Conservation (phyloP, 2,888 invertebrate genomes). For the Zaprionus obscuricornis region DNA sequence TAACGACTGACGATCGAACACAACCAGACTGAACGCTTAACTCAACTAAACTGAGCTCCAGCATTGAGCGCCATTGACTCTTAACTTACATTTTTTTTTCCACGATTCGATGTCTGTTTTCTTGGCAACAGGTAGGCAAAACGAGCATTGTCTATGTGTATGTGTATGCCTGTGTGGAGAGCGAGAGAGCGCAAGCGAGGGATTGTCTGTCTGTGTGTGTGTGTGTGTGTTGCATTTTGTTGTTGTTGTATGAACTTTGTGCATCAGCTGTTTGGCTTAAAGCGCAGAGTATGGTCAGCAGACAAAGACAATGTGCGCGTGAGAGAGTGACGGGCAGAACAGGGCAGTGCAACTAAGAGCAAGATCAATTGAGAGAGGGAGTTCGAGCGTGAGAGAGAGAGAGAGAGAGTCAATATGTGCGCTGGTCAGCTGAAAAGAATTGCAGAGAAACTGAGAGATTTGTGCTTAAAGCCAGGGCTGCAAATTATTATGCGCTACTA, state of each 20-base stretch:
- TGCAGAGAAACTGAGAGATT: not conserved
- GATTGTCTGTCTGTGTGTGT: constrained; percentile 3
- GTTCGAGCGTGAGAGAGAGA: not conserved
- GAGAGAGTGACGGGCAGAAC: not conserved
- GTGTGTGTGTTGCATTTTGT: constrained; percentile 10
- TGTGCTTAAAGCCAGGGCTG: constrained; percentile 28
- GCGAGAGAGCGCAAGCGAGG: constrained; percentile 6
- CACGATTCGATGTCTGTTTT: constrained; percentile 3
- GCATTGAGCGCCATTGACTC: constrained; percentile 63
- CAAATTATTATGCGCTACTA: too few relatives aligned
- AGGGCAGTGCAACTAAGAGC: too few relatives aligned
- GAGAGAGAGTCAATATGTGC: not conserved
- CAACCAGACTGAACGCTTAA: constrained; percentile 74
- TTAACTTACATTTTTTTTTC: constrained; percentile 68
- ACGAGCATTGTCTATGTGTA: constrained; percentile 4
- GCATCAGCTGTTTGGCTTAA: constrained; percentile 47
- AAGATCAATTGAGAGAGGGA: not conserved
- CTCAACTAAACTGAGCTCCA: constrained; percentile 79
- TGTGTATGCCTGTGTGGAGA: constrained; percentile 11
- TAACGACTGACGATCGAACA: constrained; percentile 18
- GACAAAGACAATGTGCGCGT: constrained; percentile 10
- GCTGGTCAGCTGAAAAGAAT: not conserved
- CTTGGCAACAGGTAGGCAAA: constrained; percentile 51
- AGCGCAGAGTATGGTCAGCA: constrained; percentile 18
- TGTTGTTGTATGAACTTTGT: constrained; percentile 14